Evolutionary conservation across 2,113 vertebrate genomes (phyloP).

Genomic region (Oryzias javanicus): DNA sequence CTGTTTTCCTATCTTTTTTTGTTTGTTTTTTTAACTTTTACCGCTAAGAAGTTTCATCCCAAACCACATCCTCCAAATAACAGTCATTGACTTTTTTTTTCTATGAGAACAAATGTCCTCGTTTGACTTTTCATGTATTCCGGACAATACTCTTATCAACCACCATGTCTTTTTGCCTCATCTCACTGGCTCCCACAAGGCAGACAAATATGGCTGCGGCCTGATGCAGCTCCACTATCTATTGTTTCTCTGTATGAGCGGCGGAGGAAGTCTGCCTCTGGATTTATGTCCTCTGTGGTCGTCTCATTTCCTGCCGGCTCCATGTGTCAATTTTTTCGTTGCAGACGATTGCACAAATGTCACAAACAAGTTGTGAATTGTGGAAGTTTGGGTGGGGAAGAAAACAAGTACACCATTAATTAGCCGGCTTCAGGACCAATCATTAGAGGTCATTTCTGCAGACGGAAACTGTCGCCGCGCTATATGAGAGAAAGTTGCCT

Average conservation of each 20-base stretch:
- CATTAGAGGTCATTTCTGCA: constrained; percentile 46
- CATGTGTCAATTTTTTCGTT: constrained; percentile 51
- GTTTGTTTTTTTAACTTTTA: neutral
- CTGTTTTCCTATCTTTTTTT: neutral
- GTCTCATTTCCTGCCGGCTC: constrained; percentile 51
- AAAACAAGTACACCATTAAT: constrained; percentile 62
- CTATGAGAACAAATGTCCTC: constrained; percentile 35
- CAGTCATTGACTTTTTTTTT: constrained; percentile 34
- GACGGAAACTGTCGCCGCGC: constrained; percentile 27
- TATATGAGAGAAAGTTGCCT: constrained; percentile 50
- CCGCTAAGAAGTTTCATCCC: constrained; percentile 22
- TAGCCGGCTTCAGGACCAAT: constrained; percentile 38
- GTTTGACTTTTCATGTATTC: neutral
- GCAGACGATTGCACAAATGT: constrained; percentile 31
- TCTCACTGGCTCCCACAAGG: constrained; percentile 40
- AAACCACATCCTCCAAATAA: constrained; percentile 34
- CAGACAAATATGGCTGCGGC: constrained; percentile 50
- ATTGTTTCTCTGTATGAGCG: constrained; percentile 54
- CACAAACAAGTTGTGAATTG: constrained; percentile 59
- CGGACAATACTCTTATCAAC: constrained; percentile 52
- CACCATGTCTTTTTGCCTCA: constrained; percentile 25
- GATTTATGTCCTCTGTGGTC: constrained; percentile 60
- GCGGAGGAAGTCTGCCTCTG: constrained; percentile 52
- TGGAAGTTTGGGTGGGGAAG: constrained; percentile 29
- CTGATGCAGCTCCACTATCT: constrained; percentile 30